Percentiles rank a stretch among this genome's conserved stretches.
These are phyloP conservation scores for Pheucticus melanocephalus DNA, from an alignment of 2,113 vertebrate genomes.

Conservation along the genomic window DNA sequence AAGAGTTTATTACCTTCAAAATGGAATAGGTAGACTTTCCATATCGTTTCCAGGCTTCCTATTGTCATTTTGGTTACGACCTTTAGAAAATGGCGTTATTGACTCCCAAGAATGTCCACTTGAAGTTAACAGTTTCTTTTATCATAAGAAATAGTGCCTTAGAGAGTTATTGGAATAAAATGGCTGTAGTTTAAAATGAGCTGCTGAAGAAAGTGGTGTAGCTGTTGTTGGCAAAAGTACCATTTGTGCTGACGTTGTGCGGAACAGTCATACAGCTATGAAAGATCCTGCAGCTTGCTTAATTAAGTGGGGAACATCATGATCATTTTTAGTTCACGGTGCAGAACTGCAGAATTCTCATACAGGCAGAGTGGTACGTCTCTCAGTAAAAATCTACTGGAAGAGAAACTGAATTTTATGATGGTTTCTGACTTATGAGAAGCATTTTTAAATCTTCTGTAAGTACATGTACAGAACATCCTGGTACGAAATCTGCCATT, in stretches of 20 bases:
- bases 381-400: not conserved
- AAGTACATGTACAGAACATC: fast-evolving
- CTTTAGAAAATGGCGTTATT: not conserved
- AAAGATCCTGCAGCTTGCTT: not conserved
- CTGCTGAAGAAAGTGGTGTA: not conserved
- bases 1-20: not conserved
- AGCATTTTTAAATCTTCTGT: not conserved
- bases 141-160: not conserved
- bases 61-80: not conserved
- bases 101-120: not conserved
- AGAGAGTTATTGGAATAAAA: not conserved
- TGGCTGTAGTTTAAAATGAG: not conserved
- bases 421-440: not conserved
- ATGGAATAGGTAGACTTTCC: not conserved
- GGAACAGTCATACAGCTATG: not conserved
- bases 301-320: not conserved
- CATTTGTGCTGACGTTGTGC: not conserved
- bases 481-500: not conserved
- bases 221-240: not conserved
- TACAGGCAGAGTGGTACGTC: not conserved
- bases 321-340: not conserved
- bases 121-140: not conserved
- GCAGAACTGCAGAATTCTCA: not conserved
- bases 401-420: not conserved
- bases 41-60: not conserved